Evolutionary conservation across 2,888 invertebrate genomes (phyloP).

Genomic region (Trichacis sp.): DNA sequence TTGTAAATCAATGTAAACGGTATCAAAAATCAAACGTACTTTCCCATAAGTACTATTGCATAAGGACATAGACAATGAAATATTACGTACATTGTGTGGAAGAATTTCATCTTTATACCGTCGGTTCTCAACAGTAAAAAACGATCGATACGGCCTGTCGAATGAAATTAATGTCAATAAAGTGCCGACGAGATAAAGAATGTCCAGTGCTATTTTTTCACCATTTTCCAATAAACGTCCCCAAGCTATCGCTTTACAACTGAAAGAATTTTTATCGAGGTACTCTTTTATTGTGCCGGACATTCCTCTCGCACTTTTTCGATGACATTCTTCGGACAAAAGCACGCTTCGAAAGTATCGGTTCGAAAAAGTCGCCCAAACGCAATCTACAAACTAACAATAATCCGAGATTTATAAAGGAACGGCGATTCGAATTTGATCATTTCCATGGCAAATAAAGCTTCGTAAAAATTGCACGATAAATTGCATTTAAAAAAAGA

Average conservation of each 20-base stretch:
- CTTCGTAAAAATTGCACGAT: slow-evolving; percentile 33
- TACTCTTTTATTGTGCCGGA: no score
- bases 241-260: background rate
- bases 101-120: slow-evolving; percentile 25
- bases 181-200: background rate
- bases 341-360: slow-evolving; percentile 10
- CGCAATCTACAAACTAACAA: slow-evolving; percentile 11
- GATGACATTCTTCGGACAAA: slow-evolving; percentile 1
- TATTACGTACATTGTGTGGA: slow-evolving; percentile 34
- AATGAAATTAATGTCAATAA: background rate
- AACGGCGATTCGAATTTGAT: background rate
- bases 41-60: slow-evolving; percentile 39
- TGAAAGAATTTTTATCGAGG: slow-evolving; percentile 2
- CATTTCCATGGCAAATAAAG: slow-evolving; percentile 20
- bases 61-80: slow-evolving; percentile 14
- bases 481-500: slow-evolving; percentile 11
- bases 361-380: slow-evolving; percentile 10
- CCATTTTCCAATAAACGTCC: no score
- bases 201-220: no score
- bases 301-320: no score
- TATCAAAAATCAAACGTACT: slow-evolving; percentile 25
- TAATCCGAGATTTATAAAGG: background rate
- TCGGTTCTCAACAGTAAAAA: slow-evolving; percentile 28
- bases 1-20: slow-evolving; percentile 29
- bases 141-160: slow-evolving; percentile 30